These are phyloP conservation scores for Lepidochrysops patricia DNA, from an alignment of 2,888 invertebrate species.

Conservation along the genomic window DNA sequence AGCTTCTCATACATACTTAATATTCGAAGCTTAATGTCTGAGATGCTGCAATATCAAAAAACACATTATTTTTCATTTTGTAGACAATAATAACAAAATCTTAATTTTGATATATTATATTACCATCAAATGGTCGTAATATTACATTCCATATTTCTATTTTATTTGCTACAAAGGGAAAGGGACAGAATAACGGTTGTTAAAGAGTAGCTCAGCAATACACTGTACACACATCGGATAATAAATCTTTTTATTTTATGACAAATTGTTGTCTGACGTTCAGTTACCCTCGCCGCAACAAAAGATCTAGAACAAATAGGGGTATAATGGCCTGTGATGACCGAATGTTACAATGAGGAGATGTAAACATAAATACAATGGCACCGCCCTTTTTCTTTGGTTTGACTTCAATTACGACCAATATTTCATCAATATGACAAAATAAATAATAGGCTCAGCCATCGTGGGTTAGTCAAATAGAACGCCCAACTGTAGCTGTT, in stretches of 20 bases:
- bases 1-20: no score
- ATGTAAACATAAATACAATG: conserved; percentile 61
- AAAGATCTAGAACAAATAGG: conserved; percentile 67
- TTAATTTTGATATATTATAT: conserved; percentile 12
- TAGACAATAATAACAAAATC: conserved; percentile 14
- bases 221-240: conserved; percentile 37
- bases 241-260: conserved; percentile 75
- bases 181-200: conserved; percentile 65
- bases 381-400: conserved; percentile 37
- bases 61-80: conserved; percentile 21
- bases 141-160: conserved; percentile 60
- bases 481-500: neutral
- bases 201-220: conserved; percentile 48
- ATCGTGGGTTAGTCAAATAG: neutral
- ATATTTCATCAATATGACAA: conserved; percentile 41
- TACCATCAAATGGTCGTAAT: conserved; percentile 46
- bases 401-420: conserved; percentile 50
- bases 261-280: conserved; percentile 66
- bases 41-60: neutral
- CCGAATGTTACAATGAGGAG: conserved; percentile 49
- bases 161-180: conserved; percentile 70
- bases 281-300: conserved; percentile 51
- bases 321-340: conserved; percentile 59
- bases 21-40: no score
- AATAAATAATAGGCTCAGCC: neutral